Percentiles rank a stretch among this genome's conserved stretches.
Conservation (phyloP, 2,888 invertebrate genomes). For the Galeruca laticollis region DNA sequence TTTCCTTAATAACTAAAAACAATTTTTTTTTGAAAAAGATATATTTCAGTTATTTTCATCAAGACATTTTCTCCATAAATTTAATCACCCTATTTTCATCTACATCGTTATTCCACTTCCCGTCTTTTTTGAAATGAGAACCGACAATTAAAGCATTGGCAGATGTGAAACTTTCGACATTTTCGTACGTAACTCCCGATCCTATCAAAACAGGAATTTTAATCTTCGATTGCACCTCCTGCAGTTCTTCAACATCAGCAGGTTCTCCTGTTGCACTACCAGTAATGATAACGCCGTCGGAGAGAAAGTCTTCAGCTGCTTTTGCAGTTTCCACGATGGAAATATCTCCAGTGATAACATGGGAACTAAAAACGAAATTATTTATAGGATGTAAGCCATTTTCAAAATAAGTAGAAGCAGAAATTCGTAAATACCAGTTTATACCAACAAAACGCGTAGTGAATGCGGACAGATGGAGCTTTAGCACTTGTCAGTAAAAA, state of each 20-base stretch:
- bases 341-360: conserved; percentile 81
- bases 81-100: conserved; percentile 65
- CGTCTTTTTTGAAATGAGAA: conserved; percentile 78
- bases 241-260: conserved; percentile 70
- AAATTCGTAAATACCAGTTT: too few species aligned
- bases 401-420: too few species aligned
- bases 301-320: conserved; percentile 82
- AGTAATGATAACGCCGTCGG: conserved; percentile 82
- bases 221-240: conserved; percentile 67
- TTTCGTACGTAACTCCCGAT: conserved; percentile 78
- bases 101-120: conserved; percentile 69
- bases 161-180: conserved; percentile 70
- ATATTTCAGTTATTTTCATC: too few species aligned
- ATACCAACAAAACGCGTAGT: too few species aligned
- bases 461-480: too few species aligned
- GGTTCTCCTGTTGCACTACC: conserved; percentile 78
- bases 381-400: too few species aligned
- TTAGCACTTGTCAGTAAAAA: too few species aligned
- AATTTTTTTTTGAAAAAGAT: too few species aligned
- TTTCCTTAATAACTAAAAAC: too few species aligned
- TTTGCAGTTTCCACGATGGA: conserved; percentile 76
- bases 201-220: conserved; percentile 79
- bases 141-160: conserved; percentile 81
- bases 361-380: conserved; percentile 74
- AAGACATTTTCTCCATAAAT: conserved; percentile 68